These are phyloP conservation scores for Hydrolagus colliei DNA, from an alignment of 2,797 vertebrate genomes.

Conservation along the genomic window DNA sequence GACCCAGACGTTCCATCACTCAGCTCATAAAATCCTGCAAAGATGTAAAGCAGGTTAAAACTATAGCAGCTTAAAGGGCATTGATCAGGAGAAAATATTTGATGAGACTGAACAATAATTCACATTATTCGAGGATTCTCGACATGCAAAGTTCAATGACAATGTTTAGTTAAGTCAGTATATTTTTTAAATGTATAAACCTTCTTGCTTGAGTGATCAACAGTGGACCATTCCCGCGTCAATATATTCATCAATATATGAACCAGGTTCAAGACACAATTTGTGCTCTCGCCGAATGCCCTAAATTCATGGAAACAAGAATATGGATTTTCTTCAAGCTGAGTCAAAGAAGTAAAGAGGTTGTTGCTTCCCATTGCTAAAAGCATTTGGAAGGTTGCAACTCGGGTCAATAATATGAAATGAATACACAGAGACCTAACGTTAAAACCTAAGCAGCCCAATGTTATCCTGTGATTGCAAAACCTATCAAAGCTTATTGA, in stretches of 20 bases:
- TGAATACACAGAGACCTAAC: no score
- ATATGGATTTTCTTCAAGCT: background rate
- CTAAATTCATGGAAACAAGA: background rate
- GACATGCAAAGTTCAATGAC: background rate
- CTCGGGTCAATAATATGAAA: no score
- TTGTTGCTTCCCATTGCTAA: no score
- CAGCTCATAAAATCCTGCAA: constrained; percentile 88
- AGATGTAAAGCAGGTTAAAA: constrained; percentile 32
- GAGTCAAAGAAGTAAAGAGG: no score
- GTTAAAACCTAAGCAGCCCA: no score
- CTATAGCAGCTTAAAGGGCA: no score
- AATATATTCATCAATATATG: background rate
- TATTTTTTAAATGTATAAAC: background rate
- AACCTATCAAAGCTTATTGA: no score
- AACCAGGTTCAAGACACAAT: background rate
- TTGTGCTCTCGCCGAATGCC: background rate
- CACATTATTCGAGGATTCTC: background rate
- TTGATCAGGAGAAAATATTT: no score
- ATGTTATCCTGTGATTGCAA: no score
- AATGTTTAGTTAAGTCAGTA: background rate
- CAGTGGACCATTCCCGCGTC: background rate
- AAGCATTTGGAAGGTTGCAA: no score
- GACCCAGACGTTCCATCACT: constrained; percentile 84
- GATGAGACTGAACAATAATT: no score
- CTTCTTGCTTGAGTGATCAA: no score